Conservation (phyloP, 2,797 vertebrate genomes). For the Salmo trutta region DNA sequence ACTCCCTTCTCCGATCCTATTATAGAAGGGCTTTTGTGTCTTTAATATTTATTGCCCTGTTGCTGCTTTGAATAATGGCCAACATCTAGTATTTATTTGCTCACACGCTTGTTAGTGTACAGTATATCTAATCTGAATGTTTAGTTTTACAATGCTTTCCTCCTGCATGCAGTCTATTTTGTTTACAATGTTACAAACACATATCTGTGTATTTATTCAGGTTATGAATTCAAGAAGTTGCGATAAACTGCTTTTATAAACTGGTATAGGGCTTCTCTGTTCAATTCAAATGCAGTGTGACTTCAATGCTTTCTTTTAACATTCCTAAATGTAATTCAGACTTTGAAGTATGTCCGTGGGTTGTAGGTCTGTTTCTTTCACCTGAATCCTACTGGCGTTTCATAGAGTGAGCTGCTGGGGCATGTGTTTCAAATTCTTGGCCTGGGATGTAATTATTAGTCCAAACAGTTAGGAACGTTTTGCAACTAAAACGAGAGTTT, state of each 20-base stretch:
- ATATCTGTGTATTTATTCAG: too few species aligned
- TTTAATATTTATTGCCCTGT: neutral
- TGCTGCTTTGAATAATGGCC: neutral
- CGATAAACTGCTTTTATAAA: neutral
- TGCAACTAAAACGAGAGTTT: too few species aligned
- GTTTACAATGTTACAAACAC: neutral
- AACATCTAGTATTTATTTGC: neutral
- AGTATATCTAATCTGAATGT: neutral
- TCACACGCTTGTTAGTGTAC: neutral
- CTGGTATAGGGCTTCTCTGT: neutral
- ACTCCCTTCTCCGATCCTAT: neutral
- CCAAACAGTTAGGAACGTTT: too few species aligned
- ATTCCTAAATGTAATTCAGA: neutral
- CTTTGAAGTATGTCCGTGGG: neutral
- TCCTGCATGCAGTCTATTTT: neutral
- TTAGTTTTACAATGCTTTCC: neutral
- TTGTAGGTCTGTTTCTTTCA: conserved; percentile 36
- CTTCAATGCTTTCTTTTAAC: neutral
- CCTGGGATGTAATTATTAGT: conserved; percentile 39
- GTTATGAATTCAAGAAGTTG: neutral
- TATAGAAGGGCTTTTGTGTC: neutral
- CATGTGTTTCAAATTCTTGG: conserved; percentile 74
- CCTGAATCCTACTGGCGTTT: conserved; percentile 64
- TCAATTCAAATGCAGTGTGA: neutral
- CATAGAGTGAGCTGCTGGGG: conserved; percentile 66